phyloP scores from a whole-genome alignment of 2,888 invertebrate species.

The Chorisops tibialis region DNA sequence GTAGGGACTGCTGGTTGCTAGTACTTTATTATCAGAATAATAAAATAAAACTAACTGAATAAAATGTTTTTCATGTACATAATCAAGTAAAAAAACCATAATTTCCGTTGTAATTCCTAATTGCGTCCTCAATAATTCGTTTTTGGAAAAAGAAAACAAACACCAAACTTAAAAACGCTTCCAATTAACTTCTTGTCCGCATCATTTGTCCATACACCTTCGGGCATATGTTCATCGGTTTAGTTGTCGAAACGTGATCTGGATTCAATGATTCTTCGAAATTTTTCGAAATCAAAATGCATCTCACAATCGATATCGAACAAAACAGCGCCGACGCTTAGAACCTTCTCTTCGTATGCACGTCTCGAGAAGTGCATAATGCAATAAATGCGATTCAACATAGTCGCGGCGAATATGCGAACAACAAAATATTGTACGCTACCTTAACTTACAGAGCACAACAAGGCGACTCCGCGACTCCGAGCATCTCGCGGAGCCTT shows the following conservation, averaged over 20 bases:
- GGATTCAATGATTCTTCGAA: constrained; percentile 2
- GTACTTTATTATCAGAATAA: too few relatives aligned
- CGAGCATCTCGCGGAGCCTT: constrained; percentile 18
- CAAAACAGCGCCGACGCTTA: neutral
- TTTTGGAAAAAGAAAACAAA: too few relatives aligned
- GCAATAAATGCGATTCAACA: constrained; percentile 10
- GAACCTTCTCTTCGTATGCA: neutral
- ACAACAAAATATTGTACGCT: neutral
- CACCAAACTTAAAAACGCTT: too few relatives aligned
- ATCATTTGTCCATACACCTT: constrained; percentile 20
- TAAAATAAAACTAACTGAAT: too few relatives aligned
- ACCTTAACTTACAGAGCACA: constrained; percentile 2
- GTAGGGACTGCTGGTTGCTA: too few relatives aligned
- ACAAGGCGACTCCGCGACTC: constrained; percentile 1
- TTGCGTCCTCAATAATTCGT: too few relatives aligned
- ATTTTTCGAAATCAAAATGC: constrained; percentile 18
- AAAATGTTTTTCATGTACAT: too few relatives aligned
- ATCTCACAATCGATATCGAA: constrained; percentile 9
- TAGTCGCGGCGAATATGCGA: neutral
- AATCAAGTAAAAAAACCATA: too few relatives aligned
- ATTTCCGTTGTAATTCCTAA: too few relatives aligned
- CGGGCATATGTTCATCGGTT: neutral
- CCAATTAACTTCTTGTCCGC: constrained; percentile 20
- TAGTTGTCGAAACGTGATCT: neutral
- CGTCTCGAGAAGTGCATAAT: constrained; percentile 7